Conservation (phyloP, 2,797 vertebrate species). For the Sebastes cheni region DNA sequence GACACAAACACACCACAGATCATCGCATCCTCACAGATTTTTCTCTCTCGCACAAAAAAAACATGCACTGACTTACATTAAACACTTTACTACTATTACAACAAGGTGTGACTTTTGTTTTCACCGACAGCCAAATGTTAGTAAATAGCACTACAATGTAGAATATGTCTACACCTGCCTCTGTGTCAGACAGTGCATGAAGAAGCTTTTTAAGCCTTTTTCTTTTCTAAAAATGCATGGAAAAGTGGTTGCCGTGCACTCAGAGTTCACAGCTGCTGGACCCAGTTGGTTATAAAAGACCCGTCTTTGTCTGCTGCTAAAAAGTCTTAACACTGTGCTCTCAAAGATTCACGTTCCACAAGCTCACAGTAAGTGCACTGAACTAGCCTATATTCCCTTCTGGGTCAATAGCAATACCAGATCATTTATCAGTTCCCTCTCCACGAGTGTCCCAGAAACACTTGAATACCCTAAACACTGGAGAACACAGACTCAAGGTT, state of each 20-base stretch:
- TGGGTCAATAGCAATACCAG: constrained; percentile 72
- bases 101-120: not conserved
- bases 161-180: constrained; percentile 1
- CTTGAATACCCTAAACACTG: constrained; percentile 55
- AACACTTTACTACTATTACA: constrained; percentile 7
- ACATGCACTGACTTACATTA: constrained; percentile 22
- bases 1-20: constrained; percentile 80
- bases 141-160: not conserved
- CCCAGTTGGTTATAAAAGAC: constrained; percentile 35
- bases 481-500: constrained; percentile 69
- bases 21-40: constrained; percentile 63
- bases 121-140: not conserved
- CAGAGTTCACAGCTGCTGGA: constrained; percentile 22
- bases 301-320: constrained; percentile 21
- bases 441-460: constrained; percentile 75
- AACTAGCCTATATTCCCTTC: constrained; percentile 70
- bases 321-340: constrained; percentile 33
- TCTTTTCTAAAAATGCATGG: not conserved
- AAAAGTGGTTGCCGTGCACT: not conserved
- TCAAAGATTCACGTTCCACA: constrained; percentile 42
- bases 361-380: constrained; percentile 52
- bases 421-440: constrained; percentile 75
- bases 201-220: not conserved
- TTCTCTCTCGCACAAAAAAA: constrained; percentile 17
- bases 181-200: not conserved